phyloP scores from a whole-genome alignment of 2,888 invertebrate species.

The Petrolisthes manimaculis region DNA sequence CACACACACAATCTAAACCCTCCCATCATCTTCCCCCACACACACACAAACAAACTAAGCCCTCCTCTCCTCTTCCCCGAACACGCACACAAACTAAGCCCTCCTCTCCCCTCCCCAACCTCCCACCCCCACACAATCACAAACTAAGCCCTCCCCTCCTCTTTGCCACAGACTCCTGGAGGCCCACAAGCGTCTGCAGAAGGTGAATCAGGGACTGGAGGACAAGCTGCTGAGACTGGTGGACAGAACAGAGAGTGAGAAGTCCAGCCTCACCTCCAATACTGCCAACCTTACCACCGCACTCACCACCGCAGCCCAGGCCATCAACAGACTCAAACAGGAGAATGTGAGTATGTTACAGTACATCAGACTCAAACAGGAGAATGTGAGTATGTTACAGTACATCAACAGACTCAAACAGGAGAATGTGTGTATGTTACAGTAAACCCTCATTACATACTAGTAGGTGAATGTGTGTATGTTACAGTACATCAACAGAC shows the following conservation, averaged over 20 bases:
- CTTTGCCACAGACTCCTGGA: slow-evolving; percentile 80
- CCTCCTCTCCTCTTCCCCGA: neutral
- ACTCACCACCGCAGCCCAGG: slow-evolving; percentile 70
- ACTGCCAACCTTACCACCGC: slow-evolving; percentile 79
- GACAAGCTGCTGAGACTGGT: slow-evolving; percentile 93
- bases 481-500: too few species aligned
- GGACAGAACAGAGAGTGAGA: slow-evolving; percentile 91
- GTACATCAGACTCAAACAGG: too few species aligned
- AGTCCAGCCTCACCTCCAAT: slow-evolving; percentile 86
- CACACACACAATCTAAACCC: neutral
- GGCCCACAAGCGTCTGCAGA: slow-evolving; percentile 92
- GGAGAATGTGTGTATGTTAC: too few species aligned
- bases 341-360: slow-evolving; percentile 70
- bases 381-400: too few species aligned
- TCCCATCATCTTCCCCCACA: neutral
- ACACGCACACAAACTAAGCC: neutral
- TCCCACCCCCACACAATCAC: neutral
- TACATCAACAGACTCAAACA: too few species aligned
- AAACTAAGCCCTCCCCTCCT: neutral
- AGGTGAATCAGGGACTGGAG: slow-evolving; percentile 93
- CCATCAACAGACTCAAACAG: slow-evolving; percentile 70
- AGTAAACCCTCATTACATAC: too few species aligned
- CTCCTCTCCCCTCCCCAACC: neutral
- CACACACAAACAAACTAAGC: neutral
- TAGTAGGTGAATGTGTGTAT: too few species aligned